Percentiles rank a stretch among this genome's conserved stretches.
Conservation (phyloP, 2,888 invertebrate species). For the Sacculina carcini region DNA sequence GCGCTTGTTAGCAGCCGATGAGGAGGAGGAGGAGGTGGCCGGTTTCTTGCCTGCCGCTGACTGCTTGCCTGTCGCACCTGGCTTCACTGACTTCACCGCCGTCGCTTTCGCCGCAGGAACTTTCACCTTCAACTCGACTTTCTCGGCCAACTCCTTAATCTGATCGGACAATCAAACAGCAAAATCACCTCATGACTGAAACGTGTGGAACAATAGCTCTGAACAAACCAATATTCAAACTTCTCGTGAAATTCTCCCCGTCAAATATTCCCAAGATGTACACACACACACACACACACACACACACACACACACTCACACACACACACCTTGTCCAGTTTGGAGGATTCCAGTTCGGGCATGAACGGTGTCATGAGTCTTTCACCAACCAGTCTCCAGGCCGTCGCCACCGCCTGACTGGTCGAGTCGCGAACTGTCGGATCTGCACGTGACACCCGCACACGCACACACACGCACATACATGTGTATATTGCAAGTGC, state of each 20-base stretch:
- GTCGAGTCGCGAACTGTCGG: slow-evolving; percentile 73
- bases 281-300: neutral
- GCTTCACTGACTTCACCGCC: slow-evolving; percentile 27
- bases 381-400: slow-evolving; percentile 78
- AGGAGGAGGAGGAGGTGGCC: slow-evolving; percentile 8
- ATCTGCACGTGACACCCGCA: slow-evolving; percentile 29
- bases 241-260: neutral
- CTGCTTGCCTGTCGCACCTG: too few species aligned
- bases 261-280: too few species aligned
- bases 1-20: slow-evolving; percentile 12
- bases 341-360: slow-evolving; percentile 62
- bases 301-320: neutral
- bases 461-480: slow-evolving; percentile 11
- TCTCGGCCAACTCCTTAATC: slow-evolving; percentile 77
- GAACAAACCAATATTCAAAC: neutral
- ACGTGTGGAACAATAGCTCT: slow-evolving; percentile 24
- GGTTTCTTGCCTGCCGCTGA: neutral
- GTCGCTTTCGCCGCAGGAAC: slow-evolving; percentile 32
- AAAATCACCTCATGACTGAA: slow-evolving; percentile 56
- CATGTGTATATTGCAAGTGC: neutral
- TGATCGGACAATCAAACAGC: slow-evolving; percentile 14
- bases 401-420: slow-evolving; percentile 74
- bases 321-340: slow-evolving; percentile 45
- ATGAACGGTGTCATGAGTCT: slow-evolving; percentile 62
- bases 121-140: slow-evolving; percentile 50